phyloP scores from a whole-genome alignment of 2,797 vertebrate genomes.

The Danio jaintianensis region DNA sequence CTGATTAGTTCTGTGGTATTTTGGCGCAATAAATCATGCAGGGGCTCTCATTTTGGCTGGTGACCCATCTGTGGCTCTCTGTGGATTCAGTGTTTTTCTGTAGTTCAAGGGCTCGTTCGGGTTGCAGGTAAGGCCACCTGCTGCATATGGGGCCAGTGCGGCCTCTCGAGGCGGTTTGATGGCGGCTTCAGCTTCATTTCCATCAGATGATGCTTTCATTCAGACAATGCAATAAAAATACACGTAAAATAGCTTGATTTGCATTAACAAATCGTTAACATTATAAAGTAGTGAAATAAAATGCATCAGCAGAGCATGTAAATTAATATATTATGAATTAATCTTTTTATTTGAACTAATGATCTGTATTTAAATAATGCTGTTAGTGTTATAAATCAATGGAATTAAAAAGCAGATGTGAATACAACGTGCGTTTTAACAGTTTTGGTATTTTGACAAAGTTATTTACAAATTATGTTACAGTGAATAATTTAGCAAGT shows the following conservation, averaged over 20 bases:
- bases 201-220: not conserved
- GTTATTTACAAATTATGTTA: not conserved
- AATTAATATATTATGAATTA: not conserved
- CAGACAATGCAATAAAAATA: not conserved
- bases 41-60: slow-evolving; percentile 81
- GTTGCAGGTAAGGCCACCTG: slow-evolving; percentile 84
- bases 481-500: not conserved
- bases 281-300: not conserved
- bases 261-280: not conserved
- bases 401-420: not conserved
- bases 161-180: slow-evolving; percentile 55
- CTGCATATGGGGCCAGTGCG: slow-evolving; percentile 76
- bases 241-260: not conserved
- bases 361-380: not conserved
- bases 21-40: slow-evolving; percentile 87
- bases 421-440: not conserved
- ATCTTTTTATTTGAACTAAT: not conserved
- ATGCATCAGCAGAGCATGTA: not conserved
- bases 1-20: slow-evolving; percentile 89
- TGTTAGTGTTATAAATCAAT: not conserved
- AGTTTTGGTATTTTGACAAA: not conserved
- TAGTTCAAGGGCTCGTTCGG: slow-evolving; percentile 82
- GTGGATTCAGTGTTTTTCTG: slow-evolving; percentile 77
- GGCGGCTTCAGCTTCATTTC: slow-evolving; percentile 1
- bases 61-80: slow-evolving; percentile 79